Percentiles rank a stretch among this genome's conserved stretches.
phyloP scores from a whole-genome alignment of 2,797 vertebrate species.

The Poeciliopsis gracilis region DNA sequence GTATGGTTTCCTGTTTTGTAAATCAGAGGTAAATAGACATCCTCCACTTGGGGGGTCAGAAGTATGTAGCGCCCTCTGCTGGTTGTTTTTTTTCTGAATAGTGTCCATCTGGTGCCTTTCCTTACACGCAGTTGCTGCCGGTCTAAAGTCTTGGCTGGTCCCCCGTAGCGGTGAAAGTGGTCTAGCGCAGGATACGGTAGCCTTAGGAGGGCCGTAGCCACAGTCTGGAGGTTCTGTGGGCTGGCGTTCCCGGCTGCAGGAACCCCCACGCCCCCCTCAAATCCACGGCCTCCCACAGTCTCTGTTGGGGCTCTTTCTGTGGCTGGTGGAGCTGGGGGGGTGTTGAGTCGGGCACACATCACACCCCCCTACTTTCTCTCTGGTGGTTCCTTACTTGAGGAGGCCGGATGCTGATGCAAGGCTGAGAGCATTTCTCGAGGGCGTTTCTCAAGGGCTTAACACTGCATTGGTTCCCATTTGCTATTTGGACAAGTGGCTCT shows the following conservation, averaged over 20 bases:
- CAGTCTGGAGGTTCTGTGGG: constrained; percentile 88
- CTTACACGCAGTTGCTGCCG: constrained; percentile 93
- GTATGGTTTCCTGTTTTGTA: constrained; percentile 82
- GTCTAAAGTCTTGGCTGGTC: constrained; percentile 95
- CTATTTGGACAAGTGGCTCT: constrained; percentile 97
- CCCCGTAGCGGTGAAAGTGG: constrained; percentile 88
- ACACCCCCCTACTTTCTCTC: constrained; percentile 82
- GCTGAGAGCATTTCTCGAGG: constrained; percentile 86
- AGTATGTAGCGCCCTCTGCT: constrained; percentile 87
- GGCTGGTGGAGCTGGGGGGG: constrained; percentile 84
- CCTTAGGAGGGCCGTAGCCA: constrained; percentile 90
- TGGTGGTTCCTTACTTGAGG: constrained; percentile 88
- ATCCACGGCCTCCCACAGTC: constrained; percentile 80
- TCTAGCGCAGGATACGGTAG: constrained; percentile 95
- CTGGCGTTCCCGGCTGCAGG: constrained; percentile 82
- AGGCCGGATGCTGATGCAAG: constrained; percentile 86
- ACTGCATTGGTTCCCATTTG: constrained; percentile 95
- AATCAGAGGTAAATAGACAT: constrained; percentile 83
- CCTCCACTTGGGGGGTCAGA: constrained; percentile 75
- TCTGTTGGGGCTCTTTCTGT: constrained; percentile 87
- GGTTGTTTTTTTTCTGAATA: constrained; percentile 95
- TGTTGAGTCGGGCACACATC: constrained; percentile 80
- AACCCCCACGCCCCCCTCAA: constrained; percentile 79
- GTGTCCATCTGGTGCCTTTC: constrained; percentile 95
- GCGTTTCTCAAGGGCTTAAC: constrained; percentile 88